phyloP scores from a whole-genome alignment of 2,888 invertebrate species.

The Druceiella hillmani region DNA sequence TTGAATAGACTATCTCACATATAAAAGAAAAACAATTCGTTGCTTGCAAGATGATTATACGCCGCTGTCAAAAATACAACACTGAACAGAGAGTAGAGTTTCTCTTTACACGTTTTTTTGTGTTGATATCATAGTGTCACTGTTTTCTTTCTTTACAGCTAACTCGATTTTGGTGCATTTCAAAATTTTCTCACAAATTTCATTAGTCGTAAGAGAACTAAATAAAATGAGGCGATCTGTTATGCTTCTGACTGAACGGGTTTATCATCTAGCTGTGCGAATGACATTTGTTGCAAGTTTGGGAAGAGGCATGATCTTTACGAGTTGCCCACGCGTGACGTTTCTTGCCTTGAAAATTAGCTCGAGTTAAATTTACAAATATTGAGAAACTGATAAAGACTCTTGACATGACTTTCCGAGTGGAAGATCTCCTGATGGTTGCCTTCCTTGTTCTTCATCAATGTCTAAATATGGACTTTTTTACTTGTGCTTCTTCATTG shows the following conservation, averaged over 20 bases:
- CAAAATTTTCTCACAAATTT: constrained; percentile 4
- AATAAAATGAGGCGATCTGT: constrained; percentile 9
- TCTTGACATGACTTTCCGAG: too few species aligned
- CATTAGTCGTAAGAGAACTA: too few species aligned
- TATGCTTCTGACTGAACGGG: constrained; percentile 6
- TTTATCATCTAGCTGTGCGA: constrained; percentile 3
- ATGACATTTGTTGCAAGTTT: constrained; percentile 1
- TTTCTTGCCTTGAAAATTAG: too few species aligned
- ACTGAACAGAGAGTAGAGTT: constrained; percentile 5
- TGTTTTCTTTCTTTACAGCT: constrained; percentile 3
- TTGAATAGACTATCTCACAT: constrained; percentile 18
- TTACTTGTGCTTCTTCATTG: too few species aligned
- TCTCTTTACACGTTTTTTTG: constrained; percentile 5
- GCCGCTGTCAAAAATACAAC: constrained; percentile 11
- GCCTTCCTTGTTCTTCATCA: too few species aligned
- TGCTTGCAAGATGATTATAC: constrained; percentile 17
- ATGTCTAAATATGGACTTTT: too few species aligned
- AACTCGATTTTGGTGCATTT: constrained; percentile 1
- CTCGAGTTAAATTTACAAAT: too few species aligned
- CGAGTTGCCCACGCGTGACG: too few species aligned
- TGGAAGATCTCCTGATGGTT: too few species aligned
- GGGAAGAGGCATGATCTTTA: too few species aligned
- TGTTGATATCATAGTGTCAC: constrained; percentile 3
- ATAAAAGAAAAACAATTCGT: constrained; percentile 14
- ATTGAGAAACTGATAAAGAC: too few species aligned